A percentile compares a stretch with the other conserved stretches of the same genome.
phyloP scores from a whole-genome alignment of 1,140 invertebrate genomes.

The Nymphalis io region DNA sequence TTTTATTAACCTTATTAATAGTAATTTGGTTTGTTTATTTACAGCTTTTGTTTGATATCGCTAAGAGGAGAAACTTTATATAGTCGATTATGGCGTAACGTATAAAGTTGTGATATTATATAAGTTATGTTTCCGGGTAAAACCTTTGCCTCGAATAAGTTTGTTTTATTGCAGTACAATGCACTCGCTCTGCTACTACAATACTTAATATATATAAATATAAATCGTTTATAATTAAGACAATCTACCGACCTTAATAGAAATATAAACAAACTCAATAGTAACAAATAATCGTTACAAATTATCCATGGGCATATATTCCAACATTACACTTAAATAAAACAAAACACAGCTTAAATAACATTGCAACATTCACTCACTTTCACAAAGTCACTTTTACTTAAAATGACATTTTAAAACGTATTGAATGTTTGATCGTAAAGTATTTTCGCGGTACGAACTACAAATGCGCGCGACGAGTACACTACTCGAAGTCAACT shows the following conservation, averaged over 20 bases:
- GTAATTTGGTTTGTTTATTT: not conserved
- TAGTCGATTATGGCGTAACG: conserved; percentile 18
- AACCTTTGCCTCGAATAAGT: conserved; percentile 34
- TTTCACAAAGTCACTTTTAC: conserved; percentile 28
- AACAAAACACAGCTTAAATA: conserved; percentile 23
- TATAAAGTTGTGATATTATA: conserved; percentile 1
- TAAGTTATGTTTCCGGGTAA: conserved; percentile 21
- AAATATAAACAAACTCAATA: conserved; percentile 7
- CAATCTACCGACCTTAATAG: not conserved
- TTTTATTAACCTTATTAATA: not conserved
- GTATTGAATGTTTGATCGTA: conserved; percentile 24
- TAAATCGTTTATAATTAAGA: not conserved
- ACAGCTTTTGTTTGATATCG: conserved; percentile 14
- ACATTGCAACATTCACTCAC: conserved; percentile 29
- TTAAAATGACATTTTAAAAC: conserved; percentile 20
- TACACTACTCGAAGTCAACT: conserved; percentile 50
- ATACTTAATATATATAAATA: conserved; percentile 6
- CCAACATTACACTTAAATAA: conserved; percentile 32
- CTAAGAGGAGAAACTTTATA: conserved; percentile 5
- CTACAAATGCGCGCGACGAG: conserved; percentile 55
- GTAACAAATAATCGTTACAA: conserved; percentile 19
- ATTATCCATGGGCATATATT: conserved; percentile 34
- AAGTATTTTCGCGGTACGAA: conserved; percentile 41
- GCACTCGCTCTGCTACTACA: not conserved
- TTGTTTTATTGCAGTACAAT: conserved; percentile 26